Percentiles rank a stretch among this genome's conserved stretches.
Conservation (phyloP, 2,888 invertebrate species). For the Hyppa rectilinea region DNA sequence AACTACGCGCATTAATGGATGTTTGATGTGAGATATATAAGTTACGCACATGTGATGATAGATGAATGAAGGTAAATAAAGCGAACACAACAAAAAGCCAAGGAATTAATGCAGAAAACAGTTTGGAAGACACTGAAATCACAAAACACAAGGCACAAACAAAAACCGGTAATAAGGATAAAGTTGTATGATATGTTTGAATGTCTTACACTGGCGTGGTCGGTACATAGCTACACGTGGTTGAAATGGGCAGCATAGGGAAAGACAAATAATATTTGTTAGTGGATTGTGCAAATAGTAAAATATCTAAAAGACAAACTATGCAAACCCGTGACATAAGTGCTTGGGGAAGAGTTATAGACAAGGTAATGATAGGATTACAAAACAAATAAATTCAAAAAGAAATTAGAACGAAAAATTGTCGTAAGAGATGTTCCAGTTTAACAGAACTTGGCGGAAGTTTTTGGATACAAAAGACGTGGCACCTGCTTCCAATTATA, state of each 20-base stretch:
- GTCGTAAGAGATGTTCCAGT: slow-evolving; percentile 89
- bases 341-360: slow-evolving; percentile 61
- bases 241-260: slow-evolving; percentile 88
- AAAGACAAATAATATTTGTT: slow-evolving; percentile 78
- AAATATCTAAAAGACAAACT: slow-evolving; percentile 55
- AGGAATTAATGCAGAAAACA: slow-evolving; percentile 56
- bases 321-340: slow-evolving; percentile 53
- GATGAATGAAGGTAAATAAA: slow-evolving; percentile 57
- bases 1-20: slow-evolving; percentile 48
- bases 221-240: slow-evolving; percentile 89
- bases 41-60: slow-evolving; percentile 51
- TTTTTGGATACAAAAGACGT: slow-evolving; percentile 43
- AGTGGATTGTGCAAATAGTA: slow-evolving; percentile 77
- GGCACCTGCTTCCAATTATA: slow-evolving; percentile 48
- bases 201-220: slow-evolving; percentile 92
- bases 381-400: slow-evolving; percentile 53
- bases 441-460: slow-evolving; percentile 66
- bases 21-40: slow-evolving; percentile 44
- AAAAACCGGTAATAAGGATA: slow-evolving; percentile 55
- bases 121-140: slow-evolving; percentile 60
- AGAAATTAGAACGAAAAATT: slow-evolving; percentile 66
- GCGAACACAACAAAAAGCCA: slow-evolving; percentile 62
- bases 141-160: slow-evolving; percentile 66
- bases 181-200: slow-evolving; percentile 68
- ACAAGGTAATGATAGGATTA: slow-evolving; percentile 56